A percentile compares a stretch with the other conserved stretches of the same genome.
phyloP scores from a whole-genome alignment of 1,140 invertebrate genomes.

The Drosophila asahinai region DNA sequence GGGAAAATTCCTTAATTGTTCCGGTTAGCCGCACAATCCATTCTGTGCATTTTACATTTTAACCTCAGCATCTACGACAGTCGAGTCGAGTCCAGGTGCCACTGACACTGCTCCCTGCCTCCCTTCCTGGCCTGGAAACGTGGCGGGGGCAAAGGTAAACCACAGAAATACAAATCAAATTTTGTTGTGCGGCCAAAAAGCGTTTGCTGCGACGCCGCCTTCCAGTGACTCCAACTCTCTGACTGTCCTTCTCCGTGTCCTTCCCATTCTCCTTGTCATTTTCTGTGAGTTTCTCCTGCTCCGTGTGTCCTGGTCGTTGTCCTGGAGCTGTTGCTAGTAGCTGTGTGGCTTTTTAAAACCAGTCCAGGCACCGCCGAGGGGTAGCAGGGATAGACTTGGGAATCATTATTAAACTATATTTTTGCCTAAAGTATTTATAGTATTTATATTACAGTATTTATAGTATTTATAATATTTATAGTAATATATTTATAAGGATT shows the following conservation, averaged over 20 bases:
- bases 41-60: slow-evolving; percentile 84
- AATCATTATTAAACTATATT: background rate
- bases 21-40: slow-evolving; percentile 83
- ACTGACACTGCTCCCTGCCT: slow-evolving; percentile 67
- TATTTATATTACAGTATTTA: background rate
- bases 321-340: slow-evolving; percentile 37
- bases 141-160: slow-evolving; percentile 76
- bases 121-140: slow-evolving; percentile 2
- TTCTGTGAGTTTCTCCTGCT: background rate
- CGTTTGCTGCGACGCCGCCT: slow-evolving; percentile 59
- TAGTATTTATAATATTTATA: background rate
- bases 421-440: too few relatives aligned
- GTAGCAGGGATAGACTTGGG: background rate
- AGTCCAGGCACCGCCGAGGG: background rate
- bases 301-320: slow-evolving; percentile 22
- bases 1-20: slow-evolving; percentile 81
- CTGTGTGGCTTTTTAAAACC: slow-evolving; percentile 35
- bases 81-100: slow-evolving; percentile 71
- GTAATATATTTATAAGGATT: too few relatives aligned
- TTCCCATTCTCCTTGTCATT: background rate
- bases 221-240: background rate
- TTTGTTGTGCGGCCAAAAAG: slow-evolving; percentile 81
- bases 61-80: slow-evolving; percentile 78
- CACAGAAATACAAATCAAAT: slow-evolving; percentile 84
- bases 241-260: background rate